A percentile compares a stretch with the other conserved stretches of the same genome.
Evolutionary conservation across 2,888 invertebrate species (phyloP).

Genomic region (Lycocerus yunnanus): DNA sequence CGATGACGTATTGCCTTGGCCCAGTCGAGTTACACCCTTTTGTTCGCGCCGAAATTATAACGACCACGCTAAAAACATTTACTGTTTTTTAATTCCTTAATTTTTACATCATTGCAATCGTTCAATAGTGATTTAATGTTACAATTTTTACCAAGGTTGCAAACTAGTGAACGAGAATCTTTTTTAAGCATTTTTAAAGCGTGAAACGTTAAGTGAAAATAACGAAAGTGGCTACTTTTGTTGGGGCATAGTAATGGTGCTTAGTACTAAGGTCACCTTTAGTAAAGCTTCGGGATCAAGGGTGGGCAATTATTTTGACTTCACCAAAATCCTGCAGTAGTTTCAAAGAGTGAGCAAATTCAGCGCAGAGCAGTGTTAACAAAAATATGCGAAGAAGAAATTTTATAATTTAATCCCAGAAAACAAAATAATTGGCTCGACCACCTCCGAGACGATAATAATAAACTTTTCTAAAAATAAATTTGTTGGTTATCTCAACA

Average conservation of each 20-base stretch:
- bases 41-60: conserved; percentile 39
- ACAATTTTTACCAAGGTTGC: not conserved
- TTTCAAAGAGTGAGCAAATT: not conserved
- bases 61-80: conserved; percentile 42
- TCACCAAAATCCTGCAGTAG: not conserved
- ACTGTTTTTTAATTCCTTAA: conserved; percentile 7
- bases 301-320: not conserved
- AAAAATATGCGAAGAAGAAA: not conserved
- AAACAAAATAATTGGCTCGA: not conserved
- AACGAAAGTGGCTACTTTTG: not conserved
- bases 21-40: conserved; percentile 45
- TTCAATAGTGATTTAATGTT: not conserved
- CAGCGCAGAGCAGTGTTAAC: not conserved
- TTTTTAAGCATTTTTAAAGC: not conserved
- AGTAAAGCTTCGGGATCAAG: not conserved
- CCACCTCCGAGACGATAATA: not conserved
- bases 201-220: not conserved
- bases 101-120: not conserved
- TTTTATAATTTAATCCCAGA: not conserved
- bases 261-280: not conserved
- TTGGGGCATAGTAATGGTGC: not conserved
- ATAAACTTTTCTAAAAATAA: not conserved
- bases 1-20: conserved; percentile 52
- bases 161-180: not conserved
- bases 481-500: not conserved